Evolutionary conservation across 30 jellyfish, hydroid and myxozoan genomes (phyloP).

Genomic region (Catostylus mosaicus): DNA sequence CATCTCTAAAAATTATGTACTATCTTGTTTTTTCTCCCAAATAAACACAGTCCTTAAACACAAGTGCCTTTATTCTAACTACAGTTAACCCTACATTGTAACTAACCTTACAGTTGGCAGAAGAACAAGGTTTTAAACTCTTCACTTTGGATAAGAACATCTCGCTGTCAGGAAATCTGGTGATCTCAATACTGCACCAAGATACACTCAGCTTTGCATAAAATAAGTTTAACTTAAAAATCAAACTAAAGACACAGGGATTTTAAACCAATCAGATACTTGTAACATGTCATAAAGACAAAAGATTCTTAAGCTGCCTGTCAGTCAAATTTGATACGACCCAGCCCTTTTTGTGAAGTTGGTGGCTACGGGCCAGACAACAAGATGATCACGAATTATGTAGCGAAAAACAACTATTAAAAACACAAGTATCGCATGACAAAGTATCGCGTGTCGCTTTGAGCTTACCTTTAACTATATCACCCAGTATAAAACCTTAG

Average conservation of each 20-base stretch:
- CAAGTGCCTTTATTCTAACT: too few relatives aligned
- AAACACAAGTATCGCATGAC: neutral
- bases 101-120: neutral
- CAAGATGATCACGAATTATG: neutral
- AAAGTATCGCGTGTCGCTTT: neutral
- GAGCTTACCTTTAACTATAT: too few relatives aligned
- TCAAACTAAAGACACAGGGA: neutral
- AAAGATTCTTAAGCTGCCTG: neutral
- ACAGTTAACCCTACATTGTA: too few relatives aligned
- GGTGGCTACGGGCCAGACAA: neutral
- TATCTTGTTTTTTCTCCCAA: too few relatives aligned
- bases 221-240: neutral
- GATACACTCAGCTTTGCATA: too few relatives aligned
- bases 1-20: too few relatives aligned
- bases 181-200: too few relatives aligned
- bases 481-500: too few relatives aligned
- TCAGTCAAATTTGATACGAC: neutral
- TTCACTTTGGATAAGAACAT: neutral
- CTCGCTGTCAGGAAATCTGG: neutral
- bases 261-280: neutral
- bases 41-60: too few relatives aligned
- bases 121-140: neutral
- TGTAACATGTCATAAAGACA: neutral
- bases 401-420: neutral
- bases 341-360: neutral